Percentiles rank a stretch among this genome's conserved stretches.
phyloP scores from a whole-genome alignment of 2,113 vertebrate species.

The Etia nguti region DNA sequence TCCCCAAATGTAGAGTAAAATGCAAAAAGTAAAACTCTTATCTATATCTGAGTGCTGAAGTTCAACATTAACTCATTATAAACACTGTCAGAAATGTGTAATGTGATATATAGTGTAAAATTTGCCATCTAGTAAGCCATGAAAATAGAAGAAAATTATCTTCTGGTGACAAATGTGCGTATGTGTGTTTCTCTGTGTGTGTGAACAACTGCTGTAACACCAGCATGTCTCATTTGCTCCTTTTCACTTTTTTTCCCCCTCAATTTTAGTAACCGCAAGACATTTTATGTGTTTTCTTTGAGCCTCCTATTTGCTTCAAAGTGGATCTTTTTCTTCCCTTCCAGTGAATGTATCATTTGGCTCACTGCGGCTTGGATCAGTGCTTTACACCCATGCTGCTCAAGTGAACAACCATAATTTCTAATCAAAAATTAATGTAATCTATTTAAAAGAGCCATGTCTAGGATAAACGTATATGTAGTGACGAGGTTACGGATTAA shows the following conservation, averaged over 20 bases:
- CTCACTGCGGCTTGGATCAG: not conserved
- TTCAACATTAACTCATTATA: conserved; percentile 42
- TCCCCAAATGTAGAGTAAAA: not conserved
- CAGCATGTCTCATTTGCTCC: not conserved
- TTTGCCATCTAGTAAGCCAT: not conserved
- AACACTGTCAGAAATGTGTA: conserved; percentile 3
- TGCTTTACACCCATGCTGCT: not conserved
- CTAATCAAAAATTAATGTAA: not conserved
- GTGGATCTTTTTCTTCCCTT: not conserved
- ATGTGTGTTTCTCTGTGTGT: not conserved
- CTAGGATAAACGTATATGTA: not conserved
- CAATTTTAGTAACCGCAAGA: not conserved
- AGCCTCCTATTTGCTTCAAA: not conserved
- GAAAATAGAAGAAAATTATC: not conserved
- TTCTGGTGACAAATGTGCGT: not conserved
- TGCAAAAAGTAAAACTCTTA: not conserved
- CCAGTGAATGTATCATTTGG: not conserved
- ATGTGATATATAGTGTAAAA: not conserved
- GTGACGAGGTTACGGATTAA: accelerated
- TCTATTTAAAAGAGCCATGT: not conserved
- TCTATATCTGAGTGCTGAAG: not conserved
- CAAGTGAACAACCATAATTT: not conserved
- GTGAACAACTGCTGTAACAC: not conserved
- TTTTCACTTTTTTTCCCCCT: not conserved
- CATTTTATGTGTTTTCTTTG: not conserved